A percentile compares a stretch with the other conserved stretches of the same genome.
These are phyloP conservation scores for Oceanites oceanicus DNA, from an alignment of 2,113 vertebrate species.

Conservation along the genomic window DNA sequence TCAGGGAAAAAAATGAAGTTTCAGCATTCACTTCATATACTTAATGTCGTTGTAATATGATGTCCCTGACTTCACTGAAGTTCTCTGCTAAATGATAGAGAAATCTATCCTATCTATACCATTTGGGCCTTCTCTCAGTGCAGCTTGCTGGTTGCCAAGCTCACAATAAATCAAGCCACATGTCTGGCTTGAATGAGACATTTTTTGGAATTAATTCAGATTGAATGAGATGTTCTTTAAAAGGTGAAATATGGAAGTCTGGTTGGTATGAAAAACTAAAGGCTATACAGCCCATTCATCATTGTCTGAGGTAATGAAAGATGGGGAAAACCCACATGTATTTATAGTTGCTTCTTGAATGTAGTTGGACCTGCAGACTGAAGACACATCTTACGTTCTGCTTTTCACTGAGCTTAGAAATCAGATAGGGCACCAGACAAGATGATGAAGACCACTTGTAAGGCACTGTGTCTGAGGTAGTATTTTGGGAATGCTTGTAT, in stretches of 20 bases:
- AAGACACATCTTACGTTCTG: neutral
- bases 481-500: neutral
- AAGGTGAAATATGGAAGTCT: neutral
- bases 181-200: neutral
- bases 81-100: neutral
- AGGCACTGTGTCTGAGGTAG: neutral
- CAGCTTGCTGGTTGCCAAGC: neutral
- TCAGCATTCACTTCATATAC: neutral
- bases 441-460: neutral
- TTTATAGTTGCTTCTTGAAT: neutral
- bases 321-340: neutral
- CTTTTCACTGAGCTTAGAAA: neutral
- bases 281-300: neutral
- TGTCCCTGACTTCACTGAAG: neutral
- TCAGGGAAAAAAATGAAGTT: fast-evolving
- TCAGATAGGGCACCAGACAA: neutral
- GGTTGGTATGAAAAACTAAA: neutral
- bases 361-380: neutral
- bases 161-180: neutral
- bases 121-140: neutral
- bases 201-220: neutral
- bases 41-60: neutral
- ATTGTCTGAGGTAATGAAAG: neutral
- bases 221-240: neutral
- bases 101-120: fast-evolving